Percentiles rank a stretch among this genome's conserved stretches.
Conservation (phyloP, 2,888 invertebrate species). For the Lasioglossum marginatum region DNA sequence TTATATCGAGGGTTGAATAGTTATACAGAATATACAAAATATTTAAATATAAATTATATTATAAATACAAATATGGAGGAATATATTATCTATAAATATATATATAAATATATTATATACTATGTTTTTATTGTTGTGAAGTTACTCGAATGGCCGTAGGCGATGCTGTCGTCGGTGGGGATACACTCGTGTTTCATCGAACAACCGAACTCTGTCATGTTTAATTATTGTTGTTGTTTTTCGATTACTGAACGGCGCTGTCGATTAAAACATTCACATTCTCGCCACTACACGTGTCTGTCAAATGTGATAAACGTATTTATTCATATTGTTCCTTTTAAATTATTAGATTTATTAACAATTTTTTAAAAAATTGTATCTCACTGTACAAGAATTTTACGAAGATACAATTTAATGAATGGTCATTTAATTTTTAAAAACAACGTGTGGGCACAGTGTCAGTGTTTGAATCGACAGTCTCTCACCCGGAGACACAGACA, state of each 20-base stretch:
- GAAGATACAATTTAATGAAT: background rate
- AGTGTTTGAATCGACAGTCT: slow-evolving; percentile 25
- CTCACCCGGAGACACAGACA: background rate
- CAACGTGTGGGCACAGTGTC: background rate
- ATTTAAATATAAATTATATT: slow-evolving; percentile 73
- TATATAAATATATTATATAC: slow-evolving; percentile 60
- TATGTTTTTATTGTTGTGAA: slow-evolving; percentile 75
- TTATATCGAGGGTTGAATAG: slow-evolving; percentile 75
- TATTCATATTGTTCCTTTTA: background rate
- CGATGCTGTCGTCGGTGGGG: slow-evolving; percentile 30
- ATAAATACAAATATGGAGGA: slow-evolving; percentile 57
- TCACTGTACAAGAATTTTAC: too few relatives aligned
- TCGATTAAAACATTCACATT: background rate
- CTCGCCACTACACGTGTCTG: too few relatives aligned
- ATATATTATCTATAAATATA: slow-evolving; percentile 54
- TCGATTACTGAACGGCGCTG: background rate
- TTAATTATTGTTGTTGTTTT: background rate
- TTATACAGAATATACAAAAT: slow-evolving; percentile 71
- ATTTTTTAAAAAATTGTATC: too few relatives aligned
- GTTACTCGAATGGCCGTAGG: slow-evolving; percentile 54
- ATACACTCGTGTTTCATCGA: slow-evolving; percentile 56
- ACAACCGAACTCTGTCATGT: background rate
- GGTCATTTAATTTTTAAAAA: background rate
- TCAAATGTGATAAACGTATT: background rate
- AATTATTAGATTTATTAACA: too few relatives aligned